These are phyloP conservation scores for Psylliodes chrysocephalus DNA, from an alignment of 2,888 invertebrate genomes.

Conservation along the genomic window DNA sequence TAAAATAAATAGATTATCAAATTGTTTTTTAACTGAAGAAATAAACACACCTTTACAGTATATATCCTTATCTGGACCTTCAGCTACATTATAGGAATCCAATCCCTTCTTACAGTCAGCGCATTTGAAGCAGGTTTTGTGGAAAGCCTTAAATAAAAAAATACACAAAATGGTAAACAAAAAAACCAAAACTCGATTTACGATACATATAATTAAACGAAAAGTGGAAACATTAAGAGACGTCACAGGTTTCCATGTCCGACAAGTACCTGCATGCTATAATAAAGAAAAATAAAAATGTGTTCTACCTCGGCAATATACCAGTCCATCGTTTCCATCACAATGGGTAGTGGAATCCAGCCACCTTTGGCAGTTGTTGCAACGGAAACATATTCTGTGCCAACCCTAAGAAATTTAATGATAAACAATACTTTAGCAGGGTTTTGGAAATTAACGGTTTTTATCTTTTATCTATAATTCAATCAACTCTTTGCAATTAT, in stretches of 20 bases:
- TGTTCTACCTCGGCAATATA: slow-evolving; percentile 88
- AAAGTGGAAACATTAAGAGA: neutral
- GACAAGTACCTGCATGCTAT: slow-evolving; percentile 29
- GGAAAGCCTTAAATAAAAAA: slow-evolving; percentile 78
- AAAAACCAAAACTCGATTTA: slow-evolving; percentile 24
- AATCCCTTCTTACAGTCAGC: slow-evolving; percentile 86
- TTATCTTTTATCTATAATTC: too few species aligned
- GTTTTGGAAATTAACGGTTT: too few species aligned
- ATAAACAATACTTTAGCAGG: too few species aligned
- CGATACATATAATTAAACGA: slow-evolving; percentile 12
- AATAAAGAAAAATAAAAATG: slow-evolving; percentile 27
- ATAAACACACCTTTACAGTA: slow-evolving; percentile 89
- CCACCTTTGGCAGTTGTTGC: slow-evolving; percentile 84
- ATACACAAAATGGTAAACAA: slow-evolving; percentile 33
- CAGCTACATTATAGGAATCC: slow-evolving; percentile 92
- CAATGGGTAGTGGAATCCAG: slow-evolving; percentile 90
- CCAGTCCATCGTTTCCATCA: slow-evolving; percentile 91
- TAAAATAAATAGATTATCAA: neutral
- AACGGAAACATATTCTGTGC: slow-evolving; percentile 92
- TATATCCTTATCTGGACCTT: slow-evolving; percentile 94
- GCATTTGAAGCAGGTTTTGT: slow-evolving; percentile 95
- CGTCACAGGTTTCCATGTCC: neutral
- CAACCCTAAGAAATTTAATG: slow-evolving; percentile 73
- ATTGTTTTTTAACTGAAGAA: neutral
- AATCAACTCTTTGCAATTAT: too few species aligned